Base-by-base conservation (phyloP, 1,140 invertebrate genomes). In the Cherax quadricarinatus region DNA sequence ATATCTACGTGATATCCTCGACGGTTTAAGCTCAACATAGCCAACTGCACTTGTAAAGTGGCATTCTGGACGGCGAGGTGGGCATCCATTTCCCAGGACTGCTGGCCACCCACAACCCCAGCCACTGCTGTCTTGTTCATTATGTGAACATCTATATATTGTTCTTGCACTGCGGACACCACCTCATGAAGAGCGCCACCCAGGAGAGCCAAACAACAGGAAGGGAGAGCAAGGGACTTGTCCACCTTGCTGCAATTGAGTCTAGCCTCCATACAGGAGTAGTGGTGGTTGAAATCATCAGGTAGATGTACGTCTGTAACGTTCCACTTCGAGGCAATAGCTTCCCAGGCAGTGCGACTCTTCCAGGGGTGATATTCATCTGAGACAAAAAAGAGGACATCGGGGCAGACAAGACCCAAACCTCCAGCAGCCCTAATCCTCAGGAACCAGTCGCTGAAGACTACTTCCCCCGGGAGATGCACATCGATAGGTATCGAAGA, bases 401-500 rank as follows among this genome's bases (percentile, higher is more conserved):
- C 94, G 0, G 94, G 94, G 82, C 95, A 95, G 21, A 93, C 93
- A 6, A 94, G 53, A 24, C 86, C 86, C 24, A 94, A 81, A 2
- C 90, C 48, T 41, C 87, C 91, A 7, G 73, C 70, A 14, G 91
- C 78, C 10, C 86, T 93, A 14, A 94, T n/a, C 73, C 93, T 83
- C 51, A 95, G 88, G 89, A 95, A 95, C 93, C 93, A 95, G 87
- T 95, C 94, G 83, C 94, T 93, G 91, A 94, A 94, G 6, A 94
- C 49, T 4, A 94, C 91, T 4, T 87, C 83, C 14, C 62, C 83
- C 30, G 86, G 85, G 16, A 95, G 79, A 0, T 86, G 41, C 41
- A 82, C 78, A 80, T 93, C 93, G 24, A 95, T 94, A 21, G 80
- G 83, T 41, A 92, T 86, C 14, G 92, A 41, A 41, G 57, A 87